Evolutionary conservation across 1,140 invertebrate species (phyloP), one percentile per base, ranked within the genome.

Genomic region (Asbolus verrucosus): DNA sequence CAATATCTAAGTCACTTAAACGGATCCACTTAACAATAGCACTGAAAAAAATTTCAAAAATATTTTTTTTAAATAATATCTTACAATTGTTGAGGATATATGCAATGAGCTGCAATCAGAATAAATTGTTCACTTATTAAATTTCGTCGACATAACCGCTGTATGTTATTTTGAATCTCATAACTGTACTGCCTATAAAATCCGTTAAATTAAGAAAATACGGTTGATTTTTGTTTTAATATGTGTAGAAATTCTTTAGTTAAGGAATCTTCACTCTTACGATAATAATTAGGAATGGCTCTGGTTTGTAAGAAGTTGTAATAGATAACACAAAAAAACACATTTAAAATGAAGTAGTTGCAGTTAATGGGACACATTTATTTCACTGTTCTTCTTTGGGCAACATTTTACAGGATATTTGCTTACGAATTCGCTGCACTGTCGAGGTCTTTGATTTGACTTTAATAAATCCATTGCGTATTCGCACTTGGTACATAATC

Each of bases 141-240:
- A 31, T 41, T 66, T 15, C 81, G 76, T 16, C 82, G 84, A 59
- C 83, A 75, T 21, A 38, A 19, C 72, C 74, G 72, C n/a, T 46
- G 60, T n/a, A 60, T 70, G 36, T 69, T 27, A 3, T 59, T 31
- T 9, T 18, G 2, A 8, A 50, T 16, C 6, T 62, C 73, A 69
- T 68, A 73, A 6, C 73, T 71, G 15, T 5, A 61, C 60, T 8
- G 74, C 74, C 74, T 73, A 2, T 21, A 54, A 67, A 39, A 1
- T 33, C 1, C n/a, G 13, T 63, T 2, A 8, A 6, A n/a, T 30
- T 30, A 36, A 36, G 11, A 11, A 36, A 36, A 36, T 3, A n/a
- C 3, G 33, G 5, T 2, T 2, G 11, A 4, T 36, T 6, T 36
- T 2, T 2, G n/a, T n/a, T 36, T 36, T 65, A 70, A 60, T 60